Evolutionary conservation across 2,113 vertebrate species (phyloP), one percentile per base, ranked within the genome.

Genomic region (Phalacrocorax aristotelis): DNA sequence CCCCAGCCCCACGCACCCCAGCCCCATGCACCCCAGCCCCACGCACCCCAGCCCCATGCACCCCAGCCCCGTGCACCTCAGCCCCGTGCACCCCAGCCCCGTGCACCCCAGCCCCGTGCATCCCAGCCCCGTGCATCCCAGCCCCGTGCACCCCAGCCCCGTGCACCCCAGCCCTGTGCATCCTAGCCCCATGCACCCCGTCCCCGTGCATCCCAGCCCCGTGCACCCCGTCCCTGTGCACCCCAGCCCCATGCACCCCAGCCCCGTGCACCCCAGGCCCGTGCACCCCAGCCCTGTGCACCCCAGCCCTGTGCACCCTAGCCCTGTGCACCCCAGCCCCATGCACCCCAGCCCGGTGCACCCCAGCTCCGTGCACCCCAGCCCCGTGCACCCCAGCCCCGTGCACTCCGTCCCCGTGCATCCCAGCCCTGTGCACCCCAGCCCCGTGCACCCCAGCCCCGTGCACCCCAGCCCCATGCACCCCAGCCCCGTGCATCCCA

Each of bases 21-120:
- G 10, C 7, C 3, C 29, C 8, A 1, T 36, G 26, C n/a, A n/a
- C 7, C 69, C 42, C 10, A n/a, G 22, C 10, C 52, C 38, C 9
- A 3, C 11, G 51, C 25, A 52, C 26, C 51, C 49, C 22, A 19
- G 25, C 13, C 51, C 51, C 13, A 4, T 23, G 22, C n/a, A 34
- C 9, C 68, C 49, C 51, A 26, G 51, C 23, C 51, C 51, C 23
- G 7, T 25, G 51, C 12, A 26, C 51, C 54, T 13, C 18, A 42
- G 8, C 52, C 40, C 36, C 13, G 5, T 48, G 81, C 54, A 18
- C 17, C 55, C 32, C 32, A 8, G 6, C 34, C 38, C 38, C 13
- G 13, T 22, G 15, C 26, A 12, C 25, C 61, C 46, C 7, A 34
- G 26, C 19, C 70, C 9, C 10, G 0, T 0, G 1, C 14, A 44